phyloP scores from a whole-genome alignment of 2,888 invertebrate genomes.

The Leptinotarsa tumamoca region DNA sequence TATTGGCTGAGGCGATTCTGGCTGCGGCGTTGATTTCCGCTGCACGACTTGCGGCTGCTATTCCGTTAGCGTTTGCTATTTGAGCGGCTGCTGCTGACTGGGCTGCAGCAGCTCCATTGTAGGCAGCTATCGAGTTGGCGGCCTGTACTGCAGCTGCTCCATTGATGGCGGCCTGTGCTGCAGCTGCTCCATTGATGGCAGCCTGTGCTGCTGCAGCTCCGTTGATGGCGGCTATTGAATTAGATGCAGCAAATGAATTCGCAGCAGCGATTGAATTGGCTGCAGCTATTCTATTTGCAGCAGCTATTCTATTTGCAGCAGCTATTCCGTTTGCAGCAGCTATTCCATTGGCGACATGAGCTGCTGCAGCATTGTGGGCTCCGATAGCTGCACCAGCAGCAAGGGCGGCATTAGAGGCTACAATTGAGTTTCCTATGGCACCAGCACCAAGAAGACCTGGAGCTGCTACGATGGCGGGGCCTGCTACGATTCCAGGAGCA shows the following conservation, averaged over 20 bases:
- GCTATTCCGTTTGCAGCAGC: constrained; percentile 19
- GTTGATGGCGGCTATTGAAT: constrained; percentile 3
- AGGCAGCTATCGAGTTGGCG: neutral
- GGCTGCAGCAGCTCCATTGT: constrained; percentile 9
- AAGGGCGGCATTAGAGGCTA: neutral
- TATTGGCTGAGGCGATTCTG: constrained; percentile 25
- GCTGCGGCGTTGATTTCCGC: constrained; percentile 30
- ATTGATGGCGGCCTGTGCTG: constrained; percentile 20
- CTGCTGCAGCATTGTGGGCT: constrained; percentile 3
- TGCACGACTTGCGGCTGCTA: constrained; percentile 26
- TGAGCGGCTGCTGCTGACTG: constrained; percentile 25
- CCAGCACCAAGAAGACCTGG: constrained; percentile 40
- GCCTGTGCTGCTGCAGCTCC: constrained; percentile 21
- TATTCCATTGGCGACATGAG: constrained; percentile 12
- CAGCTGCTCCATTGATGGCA: neutral
- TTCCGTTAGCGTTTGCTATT: constrained; percentile 29
- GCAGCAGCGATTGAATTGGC: constrained; percentile 10
- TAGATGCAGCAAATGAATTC: constrained; percentile 6
- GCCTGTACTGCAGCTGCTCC: constrained; percentile 29
- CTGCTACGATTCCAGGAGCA: constrained; percentile 31
- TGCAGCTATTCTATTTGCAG: constrained; percentile 1
- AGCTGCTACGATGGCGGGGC: constrained; percentile 19
- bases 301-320: neutral
- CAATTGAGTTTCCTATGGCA: constrained; percentile 31
- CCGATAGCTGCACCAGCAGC: constrained; percentile 30